Evolutionary conservation across 1,140 invertebrate genomes (phyloP).

Genomic region (Patella vulgata): DNA sequence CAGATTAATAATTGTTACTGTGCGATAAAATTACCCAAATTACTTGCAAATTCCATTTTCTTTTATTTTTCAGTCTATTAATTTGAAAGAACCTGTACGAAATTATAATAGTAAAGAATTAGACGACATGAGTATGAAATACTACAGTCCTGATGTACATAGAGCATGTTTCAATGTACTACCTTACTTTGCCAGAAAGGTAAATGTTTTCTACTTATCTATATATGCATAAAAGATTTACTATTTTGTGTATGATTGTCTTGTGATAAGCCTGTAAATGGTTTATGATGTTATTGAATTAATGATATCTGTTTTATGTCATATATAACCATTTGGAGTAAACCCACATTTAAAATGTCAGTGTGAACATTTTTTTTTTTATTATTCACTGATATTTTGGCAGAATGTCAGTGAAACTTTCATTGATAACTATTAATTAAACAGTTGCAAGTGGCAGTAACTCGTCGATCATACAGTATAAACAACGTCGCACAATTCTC

Average conservation of each 20-base stretch:
- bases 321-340: too few species aligned
- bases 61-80: conserved; percentile 68
- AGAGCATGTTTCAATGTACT: conserved; percentile 82
- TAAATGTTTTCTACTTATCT: conserved; percentile 20
- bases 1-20: not conserved
- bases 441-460: too few species aligned
- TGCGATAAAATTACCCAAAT: not conserved
- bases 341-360: too few species aligned
- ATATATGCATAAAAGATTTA: not conserved
- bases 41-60: not conserved
- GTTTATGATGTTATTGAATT: not conserved
- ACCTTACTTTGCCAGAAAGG: conserved; percentile 81
- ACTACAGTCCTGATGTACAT: conserved; percentile 88
- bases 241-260: not conserved
- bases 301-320: conserved; percentile 7
- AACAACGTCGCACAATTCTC: too few species aligned
- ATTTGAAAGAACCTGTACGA: conserved; percentile 78
- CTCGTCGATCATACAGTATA: too few species aligned
- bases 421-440: too few species aligned
- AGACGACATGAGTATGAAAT: conserved; percentile 80
- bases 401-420: too few species aligned
- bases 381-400: too few species aligned
- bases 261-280: not conserved
- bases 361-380: too few species aligned
- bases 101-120: conserved; percentile 77